A percentile compares a stretch with the other conserved stretches of the same genome.
phyloP scores from a whole-genome alignment of 2,797 vertebrate species.

The Clarias fuscus region DNA sequence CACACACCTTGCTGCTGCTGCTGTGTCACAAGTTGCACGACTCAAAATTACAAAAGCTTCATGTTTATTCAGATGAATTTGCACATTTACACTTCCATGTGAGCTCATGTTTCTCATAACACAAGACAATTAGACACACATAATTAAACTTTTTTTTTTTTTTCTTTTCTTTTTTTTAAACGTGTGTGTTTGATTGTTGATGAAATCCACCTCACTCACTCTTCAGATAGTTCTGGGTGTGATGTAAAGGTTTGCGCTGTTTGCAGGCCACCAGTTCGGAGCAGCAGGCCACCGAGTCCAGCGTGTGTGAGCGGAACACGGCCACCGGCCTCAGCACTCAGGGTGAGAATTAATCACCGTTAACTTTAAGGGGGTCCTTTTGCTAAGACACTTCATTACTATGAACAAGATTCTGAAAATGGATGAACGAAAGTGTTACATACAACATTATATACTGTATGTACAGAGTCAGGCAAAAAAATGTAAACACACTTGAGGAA shows the following conservation, averaged over 20 bases:
- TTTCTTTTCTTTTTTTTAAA: too few species aligned
- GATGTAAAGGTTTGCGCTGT: not conserved
- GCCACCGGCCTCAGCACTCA: constrained; percentile 82
- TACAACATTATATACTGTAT: too few species aligned
- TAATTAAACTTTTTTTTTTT: not conserved
- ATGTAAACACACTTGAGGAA: too few species aligned
- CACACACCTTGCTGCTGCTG: not conserved
- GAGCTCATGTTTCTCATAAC: not conserved
- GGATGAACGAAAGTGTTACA: too few species aligned
- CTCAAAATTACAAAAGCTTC: not conserved
- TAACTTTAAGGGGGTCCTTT: not conserved
- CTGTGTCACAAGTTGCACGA: not conserved
- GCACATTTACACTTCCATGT: not conserved
- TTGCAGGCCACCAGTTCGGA: constrained; percentile 71
- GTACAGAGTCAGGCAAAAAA: too few species aligned
- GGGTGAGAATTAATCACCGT: constrained; percentile 72
- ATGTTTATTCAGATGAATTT: not conserved
- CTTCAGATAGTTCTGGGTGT: not conserved
- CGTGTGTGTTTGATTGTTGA: not conserved
- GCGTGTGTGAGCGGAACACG: constrained; percentile 78
- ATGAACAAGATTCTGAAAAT: not conserved
- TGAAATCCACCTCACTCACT: not conserved
- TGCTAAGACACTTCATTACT: not conserved
- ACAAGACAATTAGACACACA: not conserved
- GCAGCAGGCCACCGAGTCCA: constrained; percentile 80